Base-by-base conservation (phyloP, 2,797 vertebrate species). In the Alosa sapidissima region DNA sequence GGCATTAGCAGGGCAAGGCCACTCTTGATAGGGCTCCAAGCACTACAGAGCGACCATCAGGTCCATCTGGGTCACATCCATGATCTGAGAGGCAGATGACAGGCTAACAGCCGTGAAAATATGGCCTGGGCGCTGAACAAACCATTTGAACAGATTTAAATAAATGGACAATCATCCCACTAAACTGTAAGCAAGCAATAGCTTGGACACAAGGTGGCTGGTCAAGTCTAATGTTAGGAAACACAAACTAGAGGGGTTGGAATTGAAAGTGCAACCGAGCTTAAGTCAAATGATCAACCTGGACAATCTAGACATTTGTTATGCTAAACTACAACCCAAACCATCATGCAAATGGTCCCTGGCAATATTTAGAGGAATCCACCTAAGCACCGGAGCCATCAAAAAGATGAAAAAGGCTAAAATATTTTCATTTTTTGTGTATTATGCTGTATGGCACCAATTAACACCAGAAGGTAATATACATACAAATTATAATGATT, bases 151-250 rank as follows among this genome's bases (percentile, higher is more conserved):
- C 36, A 21, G 72, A 78, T 78, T 47, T 78, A 19, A 78, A 78
- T 78, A 78, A 78, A 78, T 78, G 24, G 33, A 82, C 81, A 51
- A 55, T 55, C 24, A 55, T 54, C 49, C 51, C 3, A 14, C 4
- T 52, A 82, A 48, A 82, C 54, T 82, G 49, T 33, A 82, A 52
- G 81, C 49, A 82, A 82, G 48, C 81, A 82, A 33, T 28, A 54
- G 45, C 24, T 58, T 33, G 54, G 24, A 82, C 81, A 47, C 41
- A 78, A 78, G 72, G 72, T 78, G 72, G 45, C 72, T 45, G 36
- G 36, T 78, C 41, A 78, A 19, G 72, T 36, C 72, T 78, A 45
- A 45, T 78, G 72, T 75, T 11, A 45, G 14, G 10, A 11, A 33
- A 68, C 2, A 68, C 68, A 41, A 24, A 24, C 58, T 62, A 24